Base-by-base conservation (phyloP, 1,140 invertebrate genomes). In the Drosophila bocqueti region DNA sequence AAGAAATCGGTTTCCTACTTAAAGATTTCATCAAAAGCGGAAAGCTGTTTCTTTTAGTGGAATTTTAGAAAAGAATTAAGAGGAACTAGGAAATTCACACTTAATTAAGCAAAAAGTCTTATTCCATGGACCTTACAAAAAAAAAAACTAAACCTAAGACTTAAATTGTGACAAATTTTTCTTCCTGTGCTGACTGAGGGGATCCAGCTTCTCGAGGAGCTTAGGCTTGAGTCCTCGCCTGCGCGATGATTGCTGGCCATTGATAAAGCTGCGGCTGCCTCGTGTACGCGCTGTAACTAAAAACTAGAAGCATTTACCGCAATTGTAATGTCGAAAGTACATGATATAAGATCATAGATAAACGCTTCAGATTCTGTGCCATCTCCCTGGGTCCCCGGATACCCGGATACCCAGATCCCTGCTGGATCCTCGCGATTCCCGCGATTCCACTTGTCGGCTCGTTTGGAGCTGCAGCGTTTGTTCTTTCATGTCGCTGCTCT, bases 291-390 rank as follows among this genome's bases (percentile, higher is more conserved):
- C 84, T 92, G 91, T 89, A 92, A 92, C 84, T 92, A 92, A 92
- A 92, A 92, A 92, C 91, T 92, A 90, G 91, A 92, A 92, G 91
- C 91, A 92, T 92, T 92, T 92, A 92, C 91, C 91, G 91, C 91
- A 92, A 92, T 92, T 92, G 91, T 92, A 92, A 92, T 92, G 91
- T 92, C 91, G 91, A 92, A 92, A 92, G 91, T 92, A 92, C 91
- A 92, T 91, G 91, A 92, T 92, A 92, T 92, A 92, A 92, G 91
- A 92, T 92, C 84, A 76, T 85, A 91, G 91, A 92, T 92, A 92
- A 92, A 92, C 80, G 81, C 79, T 86, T 91, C 85, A 90, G 86
- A 91, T 90, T 89, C 81, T 81, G 86, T 76, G 74, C 77, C 86
- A 87, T 87, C 84, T 89, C 66, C 78, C 49, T 62, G 31, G 24